Percentiles rank a stretch among this genome's conserved stretches.
phyloP scores from a whole-genome alignment of 2,113 vertebrate species.

The Probosciger aterrimus region DNA sequence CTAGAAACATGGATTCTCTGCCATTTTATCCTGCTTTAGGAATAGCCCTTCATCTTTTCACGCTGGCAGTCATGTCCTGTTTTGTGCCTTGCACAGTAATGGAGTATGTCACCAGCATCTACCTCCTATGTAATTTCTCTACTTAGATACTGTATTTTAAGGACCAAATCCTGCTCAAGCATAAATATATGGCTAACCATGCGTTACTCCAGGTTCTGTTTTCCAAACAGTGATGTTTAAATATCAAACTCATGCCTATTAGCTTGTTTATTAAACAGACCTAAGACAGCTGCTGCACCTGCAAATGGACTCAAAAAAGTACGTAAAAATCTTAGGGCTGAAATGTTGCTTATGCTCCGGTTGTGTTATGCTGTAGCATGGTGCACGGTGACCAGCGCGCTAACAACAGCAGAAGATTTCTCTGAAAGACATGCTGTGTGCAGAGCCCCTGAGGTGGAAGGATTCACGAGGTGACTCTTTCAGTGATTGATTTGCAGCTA shows the following conservation, averaged over 20 bases:
- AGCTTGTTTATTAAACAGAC: neutral
- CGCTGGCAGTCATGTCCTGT: neutral
- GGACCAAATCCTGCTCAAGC: neutral
- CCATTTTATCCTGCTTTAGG: neutral
- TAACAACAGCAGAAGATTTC: neutral
- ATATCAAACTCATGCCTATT: neutral
- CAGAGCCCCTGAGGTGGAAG: neutral
- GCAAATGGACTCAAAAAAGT: neutral
- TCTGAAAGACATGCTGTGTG: neutral
- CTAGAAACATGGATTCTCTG: neutral
- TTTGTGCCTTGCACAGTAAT: neutral
- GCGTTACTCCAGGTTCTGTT: neutral
- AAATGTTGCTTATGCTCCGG: neutral
- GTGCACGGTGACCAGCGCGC: accelerated
- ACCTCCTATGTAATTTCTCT: neutral
- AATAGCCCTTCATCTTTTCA: neutral
- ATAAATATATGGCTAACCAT: neutral
- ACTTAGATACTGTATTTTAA: neutral
- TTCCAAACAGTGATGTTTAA: neutral
- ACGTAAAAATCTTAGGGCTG: neutral
- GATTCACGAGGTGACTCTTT: neutral
- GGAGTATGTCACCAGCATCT: neutral
- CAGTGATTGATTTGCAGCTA: neutral
- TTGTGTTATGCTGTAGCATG: neutral
- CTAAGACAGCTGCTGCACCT: neutral